Evolutionary conservation across 2,113 vertebrate species (phyloP).

Genomic region (Mixornis gularis): DNA sequence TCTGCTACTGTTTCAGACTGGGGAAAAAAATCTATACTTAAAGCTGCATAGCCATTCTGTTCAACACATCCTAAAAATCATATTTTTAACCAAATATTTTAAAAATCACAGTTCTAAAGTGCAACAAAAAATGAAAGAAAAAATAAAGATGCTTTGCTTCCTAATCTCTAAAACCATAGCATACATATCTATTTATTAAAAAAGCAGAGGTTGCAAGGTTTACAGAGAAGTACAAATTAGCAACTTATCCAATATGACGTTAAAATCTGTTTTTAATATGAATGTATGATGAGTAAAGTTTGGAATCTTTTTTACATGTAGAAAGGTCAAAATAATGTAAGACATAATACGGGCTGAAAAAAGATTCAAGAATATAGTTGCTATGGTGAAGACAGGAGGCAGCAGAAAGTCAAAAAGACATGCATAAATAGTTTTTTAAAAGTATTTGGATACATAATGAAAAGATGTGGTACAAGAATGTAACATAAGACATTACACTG

Average conservation of each 20-base stretch:
- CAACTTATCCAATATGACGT: neutral
- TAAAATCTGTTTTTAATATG: neutral
- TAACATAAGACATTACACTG: neutral
- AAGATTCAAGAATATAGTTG: slow-evolving; percentile 40
- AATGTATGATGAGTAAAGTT: neutral
- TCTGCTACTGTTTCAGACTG: neutral
- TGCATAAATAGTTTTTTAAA: neutral
- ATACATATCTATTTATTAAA: neutral
- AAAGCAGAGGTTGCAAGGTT: neutral
- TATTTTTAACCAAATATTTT: neutral
- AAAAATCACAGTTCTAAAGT: neutral
- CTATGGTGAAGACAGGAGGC: slow-evolving; percentile 44
- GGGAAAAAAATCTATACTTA: neutral
- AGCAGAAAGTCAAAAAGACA: slow-evolving; percentile 31
- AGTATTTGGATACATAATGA: neutral
- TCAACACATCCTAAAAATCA: neutral
- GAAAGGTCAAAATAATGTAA: neutral
- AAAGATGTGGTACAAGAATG: neutral
- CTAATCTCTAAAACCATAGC: neutral
- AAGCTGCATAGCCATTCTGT: neutral
- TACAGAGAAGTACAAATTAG: neutral
- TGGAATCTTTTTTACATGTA: neutral
- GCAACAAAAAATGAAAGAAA: neutral
- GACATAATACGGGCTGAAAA: neutral
- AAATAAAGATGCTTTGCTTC: neutral